Evolutionary conservation across 2,888 invertebrate genomes (phyloP).

Genomic region (Orchesella flavescens): DNA sequence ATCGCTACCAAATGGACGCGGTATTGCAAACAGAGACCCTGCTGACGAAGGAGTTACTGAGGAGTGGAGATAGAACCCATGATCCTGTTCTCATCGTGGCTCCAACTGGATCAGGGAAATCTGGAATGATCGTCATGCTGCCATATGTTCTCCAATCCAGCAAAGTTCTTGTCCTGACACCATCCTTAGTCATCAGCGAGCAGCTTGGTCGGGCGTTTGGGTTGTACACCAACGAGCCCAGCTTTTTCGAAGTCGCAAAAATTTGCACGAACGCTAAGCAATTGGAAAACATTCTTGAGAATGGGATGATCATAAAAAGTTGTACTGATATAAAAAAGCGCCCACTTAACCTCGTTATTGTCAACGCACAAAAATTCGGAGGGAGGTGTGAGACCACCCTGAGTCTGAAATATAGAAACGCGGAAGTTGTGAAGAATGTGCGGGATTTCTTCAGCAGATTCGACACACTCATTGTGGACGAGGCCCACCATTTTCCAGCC

Average conservation of each 20-base stretch:
- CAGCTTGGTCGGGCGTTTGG: neutral
- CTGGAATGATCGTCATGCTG: constrained; percentile 50
- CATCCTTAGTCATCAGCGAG: constrained; percentile 21
- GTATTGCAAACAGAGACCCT: neutral
- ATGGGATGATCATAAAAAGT: too few relatives aligned
- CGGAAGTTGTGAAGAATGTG: constrained; percentile 7
- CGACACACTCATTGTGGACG: constrained; percentile 56
- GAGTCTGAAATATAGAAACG: constrained; percentile 1
- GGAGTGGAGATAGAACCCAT: neutral
- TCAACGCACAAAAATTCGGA: constrained; percentile 53
- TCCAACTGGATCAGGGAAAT: constrained; percentile 53
- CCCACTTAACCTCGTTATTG: constrained; percentile 33
- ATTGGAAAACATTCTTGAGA: too few relatives aligned
- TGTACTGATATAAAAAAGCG: too few relatives aligned
- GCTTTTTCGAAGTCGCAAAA: too few relatives aligned
- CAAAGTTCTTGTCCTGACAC: constrained; percentile 47
- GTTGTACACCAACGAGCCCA: too few relatives aligned
- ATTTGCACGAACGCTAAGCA: too few relatives aligned
- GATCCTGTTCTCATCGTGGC: constrained; percentile 4
- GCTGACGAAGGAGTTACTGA: neutral
- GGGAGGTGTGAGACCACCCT: constrained; percentile 9
- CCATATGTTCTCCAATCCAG: constrained; percentile 48
- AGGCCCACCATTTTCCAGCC: constrained; percentile 60
- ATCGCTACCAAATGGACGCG: neutral
- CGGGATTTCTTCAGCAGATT: constrained; percentile 11